phyloP scores from a whole-genome alignment of 2,797 vertebrate species.

The Intellagama lesueurii region DNA sequence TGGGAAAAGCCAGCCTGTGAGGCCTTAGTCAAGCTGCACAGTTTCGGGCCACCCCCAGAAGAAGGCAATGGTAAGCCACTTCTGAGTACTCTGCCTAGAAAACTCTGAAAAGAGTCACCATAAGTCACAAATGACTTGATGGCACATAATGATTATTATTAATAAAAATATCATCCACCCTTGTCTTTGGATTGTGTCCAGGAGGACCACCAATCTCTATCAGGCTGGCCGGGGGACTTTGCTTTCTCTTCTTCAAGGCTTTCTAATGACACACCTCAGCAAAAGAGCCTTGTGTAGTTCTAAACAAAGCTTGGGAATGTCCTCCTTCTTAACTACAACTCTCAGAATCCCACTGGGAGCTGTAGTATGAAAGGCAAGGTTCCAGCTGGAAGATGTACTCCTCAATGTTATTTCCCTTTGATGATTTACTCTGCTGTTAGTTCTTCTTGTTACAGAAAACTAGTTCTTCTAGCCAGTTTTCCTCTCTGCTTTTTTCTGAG shows the following conservation, averaged over 20 bases:
- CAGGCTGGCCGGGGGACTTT: background rate
- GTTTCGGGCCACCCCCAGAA: too few relatives aligned
- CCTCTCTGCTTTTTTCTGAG: background rate
- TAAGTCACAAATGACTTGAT: too few relatives aligned
- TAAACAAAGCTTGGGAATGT: background rate
- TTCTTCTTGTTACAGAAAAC: background rate
- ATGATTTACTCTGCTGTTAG: background rate
- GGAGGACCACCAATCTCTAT: background rate
- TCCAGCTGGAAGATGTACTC: background rate
- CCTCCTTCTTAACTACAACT: background rate
- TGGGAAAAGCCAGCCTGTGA: too few relatives aligned
- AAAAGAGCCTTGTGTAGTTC: background rate
- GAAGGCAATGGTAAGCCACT: too few relatives aligned
- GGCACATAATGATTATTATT: too few relatives aligned
- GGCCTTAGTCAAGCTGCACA: too few relatives aligned
- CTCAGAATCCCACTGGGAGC: background rate
- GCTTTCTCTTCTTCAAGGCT: background rate
- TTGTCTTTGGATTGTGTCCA: too few relatives aligned
- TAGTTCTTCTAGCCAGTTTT: background rate
- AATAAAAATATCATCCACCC: too few relatives aligned
- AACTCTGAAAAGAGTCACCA: too few relatives aligned
- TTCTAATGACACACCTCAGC: too few relatives aligned
- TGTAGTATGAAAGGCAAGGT: background rate
- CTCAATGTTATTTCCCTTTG: background rate
- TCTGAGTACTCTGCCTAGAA: too few relatives aligned